phyloP scores from a whole-genome alignment of 2,113 vertebrate species.

The Festucalex cinctus region DNA sequence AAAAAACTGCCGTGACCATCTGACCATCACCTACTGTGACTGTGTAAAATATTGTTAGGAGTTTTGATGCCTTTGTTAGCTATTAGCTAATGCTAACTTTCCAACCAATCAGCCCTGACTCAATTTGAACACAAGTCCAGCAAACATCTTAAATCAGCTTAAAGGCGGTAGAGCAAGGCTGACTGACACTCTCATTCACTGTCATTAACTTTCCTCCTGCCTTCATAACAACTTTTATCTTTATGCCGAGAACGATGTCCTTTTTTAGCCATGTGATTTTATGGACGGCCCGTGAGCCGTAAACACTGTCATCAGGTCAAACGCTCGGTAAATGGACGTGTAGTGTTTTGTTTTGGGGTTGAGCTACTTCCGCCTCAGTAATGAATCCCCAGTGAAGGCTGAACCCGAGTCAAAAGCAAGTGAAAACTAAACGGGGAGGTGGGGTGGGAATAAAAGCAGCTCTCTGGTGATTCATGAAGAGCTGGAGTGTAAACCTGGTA shows the following conservation, averaged over 20 bases:
- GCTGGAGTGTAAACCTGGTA: conserved; percentile 13
- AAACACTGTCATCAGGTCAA: background rate
- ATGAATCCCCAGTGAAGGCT: background rate
- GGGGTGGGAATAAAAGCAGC: conserved; percentile 5
- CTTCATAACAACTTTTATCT: background rate
- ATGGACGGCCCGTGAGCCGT: background rate
- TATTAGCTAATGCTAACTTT: no score
- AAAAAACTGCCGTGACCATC: background rate
- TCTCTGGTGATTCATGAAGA: conserved; percentile 4
- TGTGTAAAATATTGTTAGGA: no score
- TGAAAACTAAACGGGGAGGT: background rate
- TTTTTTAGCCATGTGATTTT: background rate
- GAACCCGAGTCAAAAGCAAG: background rate
- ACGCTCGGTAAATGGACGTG: background rate
- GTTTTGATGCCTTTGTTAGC: no score
- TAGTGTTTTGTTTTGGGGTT: background rate
- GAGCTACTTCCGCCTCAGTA: background rate
- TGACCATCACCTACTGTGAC: no score
- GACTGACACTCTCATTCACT: background rate
- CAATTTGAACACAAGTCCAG: background rate
- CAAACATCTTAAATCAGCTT: background rate
- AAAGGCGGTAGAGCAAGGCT: background rate
- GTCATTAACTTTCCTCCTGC: background rate
- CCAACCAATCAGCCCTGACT: background rate
- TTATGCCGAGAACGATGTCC: background rate